Percentiles rank a stretch among this genome's conserved stretches.
Evolutionary conservation across 2,113 vertebrate species (phyloP).

Genomic region (Melanotaenia duboulayi): DNA sequence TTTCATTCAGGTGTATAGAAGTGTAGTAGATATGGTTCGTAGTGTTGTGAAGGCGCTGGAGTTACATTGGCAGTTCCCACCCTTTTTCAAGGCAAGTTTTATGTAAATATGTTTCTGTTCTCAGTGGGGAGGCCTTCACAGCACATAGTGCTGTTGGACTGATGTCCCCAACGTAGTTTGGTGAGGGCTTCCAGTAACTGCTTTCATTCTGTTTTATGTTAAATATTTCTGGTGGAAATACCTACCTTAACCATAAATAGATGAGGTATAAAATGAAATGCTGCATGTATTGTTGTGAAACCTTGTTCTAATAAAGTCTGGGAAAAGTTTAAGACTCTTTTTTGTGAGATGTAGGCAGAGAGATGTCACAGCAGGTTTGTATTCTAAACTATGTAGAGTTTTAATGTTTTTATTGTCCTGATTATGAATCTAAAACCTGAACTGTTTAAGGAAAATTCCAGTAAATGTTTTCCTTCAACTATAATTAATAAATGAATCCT

Average conservation of each 20-base stretch:
- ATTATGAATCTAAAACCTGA: slow-evolving; percentile 8
- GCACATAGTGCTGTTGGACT: slow-evolving; percentile 96
- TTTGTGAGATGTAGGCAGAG: slow-evolving; percentile 85
- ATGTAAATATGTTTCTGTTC: slow-evolving; percentile 86
- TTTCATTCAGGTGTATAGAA: slow-evolving; percentile 97
- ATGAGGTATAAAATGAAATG: slow-evolving; percentile 76
- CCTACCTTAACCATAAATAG: slow-evolving; percentile 18
- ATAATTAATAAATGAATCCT: background rate
- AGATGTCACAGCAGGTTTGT: slow-evolving; percentile 92
- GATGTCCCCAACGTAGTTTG: slow-evolving; percentile 92
- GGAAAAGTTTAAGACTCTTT: slow-evolving; percentile 89
- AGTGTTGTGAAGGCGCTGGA: slow-evolving; percentile 97
- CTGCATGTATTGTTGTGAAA: slow-evolving; percentile 90
- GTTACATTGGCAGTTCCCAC: slow-evolving; percentile 89
- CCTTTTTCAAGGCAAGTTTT: slow-evolving; percentile 92
- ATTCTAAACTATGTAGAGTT: slow-evolving; percentile 76
- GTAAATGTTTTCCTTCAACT: slow-evolving; percentile 16
- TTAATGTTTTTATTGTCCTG: background rate
- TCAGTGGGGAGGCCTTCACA: slow-evolving; percentile 93
- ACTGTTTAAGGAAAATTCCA: slow-evolving; percentile 22
- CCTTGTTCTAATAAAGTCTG: slow-evolving; percentile 93
- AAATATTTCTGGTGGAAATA: background rate
- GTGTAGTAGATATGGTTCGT: slow-evolving; percentile 97
- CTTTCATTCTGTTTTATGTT: slow-evolving; percentile 10
- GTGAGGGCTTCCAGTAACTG: slow-evolving; percentile 88